Base-by-base conservation (phyloP, 64 coral and sea anemone species). In the Dendronephthya gigantea region DNA sequence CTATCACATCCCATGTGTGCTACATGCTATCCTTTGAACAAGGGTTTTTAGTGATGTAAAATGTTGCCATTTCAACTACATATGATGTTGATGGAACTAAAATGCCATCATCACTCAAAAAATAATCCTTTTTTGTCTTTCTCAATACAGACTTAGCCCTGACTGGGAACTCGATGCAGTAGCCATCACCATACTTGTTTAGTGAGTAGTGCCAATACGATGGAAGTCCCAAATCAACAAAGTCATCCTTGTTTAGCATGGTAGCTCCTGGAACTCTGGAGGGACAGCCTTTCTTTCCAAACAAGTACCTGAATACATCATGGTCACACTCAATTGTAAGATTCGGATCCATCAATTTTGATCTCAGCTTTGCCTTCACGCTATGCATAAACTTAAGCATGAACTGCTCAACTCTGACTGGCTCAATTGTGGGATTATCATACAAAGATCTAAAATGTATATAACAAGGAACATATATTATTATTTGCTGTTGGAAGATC, bases 161-260 rank as follows among this genome's bases (percentile, higher is more conserved):
- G 19, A 79, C 32, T 1, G 72, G 72, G 29, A 79, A 79, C 36
- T 79, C 72, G 29, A 79, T 8, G 72, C 19, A 79, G 29, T 34
- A 29, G 9, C 72, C 72, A 28, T 79, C 72, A 5, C 72, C 72
- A 28, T 79, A 9, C 72, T 79, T 79, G 29, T 79, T 75, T 75
- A 28, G 25, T 36, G 72, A 13, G 36, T 79, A 39, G 14, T 39
- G 29, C 72, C 72, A 79, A 8, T 29, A 79, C 19, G 72, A 79
- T 28, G 72, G 72, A 16, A 79, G 72, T 29, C 9, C 7, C 28
- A 79, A 28, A 19, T 29, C 29, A 28, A 28, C 31, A 79, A 79
- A 79, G 72, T 79, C 72, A 79, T 79, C 72, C 22, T 79, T 79
- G 72, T 39, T 28, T 29, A 79, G 29, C 72, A 79, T 79, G 29